A percentile compares a stretch with the other conserved stretches of the same genome.
Evolutionary conservation across 2,797 vertebrate genomes (phyloP).

Genomic region (Coregonus ussuriensis): DNA sequence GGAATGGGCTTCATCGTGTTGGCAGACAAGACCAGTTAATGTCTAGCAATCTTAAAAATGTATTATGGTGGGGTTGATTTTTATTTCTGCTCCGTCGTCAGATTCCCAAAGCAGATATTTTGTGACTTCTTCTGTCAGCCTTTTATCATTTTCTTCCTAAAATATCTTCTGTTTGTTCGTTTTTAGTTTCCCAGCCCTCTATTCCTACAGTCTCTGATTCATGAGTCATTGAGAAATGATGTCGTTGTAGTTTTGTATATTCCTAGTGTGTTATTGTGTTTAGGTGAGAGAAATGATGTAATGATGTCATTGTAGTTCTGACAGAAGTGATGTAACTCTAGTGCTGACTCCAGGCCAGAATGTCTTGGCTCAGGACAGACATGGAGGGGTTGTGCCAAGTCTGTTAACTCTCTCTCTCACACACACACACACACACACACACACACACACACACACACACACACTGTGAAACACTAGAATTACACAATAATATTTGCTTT

Average conservation of each 20-base stretch:
- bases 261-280: not conserved
- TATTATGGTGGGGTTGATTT: too few species aligned
- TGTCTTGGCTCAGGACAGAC: too few species aligned
- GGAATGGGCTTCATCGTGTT: too few species aligned
- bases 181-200: too few species aligned
- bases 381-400: too few species aligned
- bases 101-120: too few species aligned
- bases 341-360: not conserved
- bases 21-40: too few species aligned
- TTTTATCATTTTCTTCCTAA: not conserved
- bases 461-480: not conserved
- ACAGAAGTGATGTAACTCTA: slow-evolving; percentile 10
- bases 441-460: not conserved
- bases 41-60: too few species aligned
- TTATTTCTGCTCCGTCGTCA: too few species aligned
- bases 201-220: too few species aligned
- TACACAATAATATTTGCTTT: not conserved
- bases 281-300: not conserved
- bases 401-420: too few species aligned
- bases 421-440: not conserved
- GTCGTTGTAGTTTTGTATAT: not conserved
- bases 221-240: not conserved
- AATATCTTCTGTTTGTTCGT: not conserved
- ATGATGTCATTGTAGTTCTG: not conserved
- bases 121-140: too few species aligned